Percentiles rank a stretch among this genome's conserved stretches.
These are phyloP conservation scores for Melanophora roralis DNA, from an alignment of 2,888 invertebrate genomes.

Conservation along the genomic window DNA sequence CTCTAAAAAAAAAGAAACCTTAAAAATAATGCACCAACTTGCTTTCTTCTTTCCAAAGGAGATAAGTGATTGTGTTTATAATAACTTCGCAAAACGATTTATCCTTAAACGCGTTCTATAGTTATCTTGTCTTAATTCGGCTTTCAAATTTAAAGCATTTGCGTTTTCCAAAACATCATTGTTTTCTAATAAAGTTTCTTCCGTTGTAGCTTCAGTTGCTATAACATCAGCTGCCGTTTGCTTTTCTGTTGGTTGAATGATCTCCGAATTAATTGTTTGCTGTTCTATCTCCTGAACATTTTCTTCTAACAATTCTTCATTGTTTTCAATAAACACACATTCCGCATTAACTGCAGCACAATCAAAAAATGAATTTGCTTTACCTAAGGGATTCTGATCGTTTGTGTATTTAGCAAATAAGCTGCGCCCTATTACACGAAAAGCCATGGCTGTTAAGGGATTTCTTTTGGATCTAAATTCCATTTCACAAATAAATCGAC, in stretches of 20 bases:
- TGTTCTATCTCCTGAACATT: neutral
- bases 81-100: constrained; percentile 26
- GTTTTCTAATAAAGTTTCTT: constrained; percentile 26
- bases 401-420: constrained; percentile 74
- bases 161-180: constrained; percentile 34
- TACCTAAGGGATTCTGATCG: constrained; percentile 66
- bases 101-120: constrained; percentile 36
- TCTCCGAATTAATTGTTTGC: neutral
- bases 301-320: constrained; percentile 10
- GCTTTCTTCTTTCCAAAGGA: neutral
- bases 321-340: constrained; percentile 69
- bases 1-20: neutral
- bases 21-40: constrained; percentile 31
- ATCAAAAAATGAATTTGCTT: constrained; percentile 72
- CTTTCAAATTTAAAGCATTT: constrained; percentile 42
- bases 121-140: constrained; percentile 30
- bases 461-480: constrained; percentile 77
- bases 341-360: constrained; percentile 74
- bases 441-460: constrained; percentile 74
- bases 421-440: constrained; percentile 74
- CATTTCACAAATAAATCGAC: constrained; percentile 79
- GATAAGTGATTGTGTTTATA: neutral
- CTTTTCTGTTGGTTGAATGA: neutral
- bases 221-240: neutral
- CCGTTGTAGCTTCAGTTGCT: neutral